A percentile compares a stretch with the other conserved stretches of the same genome.
Evolutionary conservation across 2,888 invertebrate genomes (phyloP).

Genomic region (Brachyptera risi): DNA sequence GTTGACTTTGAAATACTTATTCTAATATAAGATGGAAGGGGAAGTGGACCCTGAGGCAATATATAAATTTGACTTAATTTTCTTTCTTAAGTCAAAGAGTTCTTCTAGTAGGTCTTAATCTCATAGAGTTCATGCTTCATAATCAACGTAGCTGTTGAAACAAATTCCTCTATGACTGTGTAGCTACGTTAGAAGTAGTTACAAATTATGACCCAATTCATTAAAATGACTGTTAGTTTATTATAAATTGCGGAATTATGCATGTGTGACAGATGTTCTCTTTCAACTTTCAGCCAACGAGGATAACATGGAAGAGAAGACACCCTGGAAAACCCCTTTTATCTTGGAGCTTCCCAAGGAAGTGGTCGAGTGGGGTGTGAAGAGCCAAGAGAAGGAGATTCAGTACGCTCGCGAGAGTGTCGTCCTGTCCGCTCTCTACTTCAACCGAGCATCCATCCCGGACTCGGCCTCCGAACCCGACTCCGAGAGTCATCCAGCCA

Average conservation of each 20-base stretch:
- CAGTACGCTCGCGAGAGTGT: conserved; percentile 84
- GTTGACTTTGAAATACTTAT: no score
- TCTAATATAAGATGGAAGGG: no score
- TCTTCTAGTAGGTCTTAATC: no score
- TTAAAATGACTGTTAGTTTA: no score
- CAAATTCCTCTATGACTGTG: no score
- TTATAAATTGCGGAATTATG: not conserved
- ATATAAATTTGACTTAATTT: no score
- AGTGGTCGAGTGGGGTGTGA: conserved; percentile 56
- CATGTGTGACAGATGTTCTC: not conserved
- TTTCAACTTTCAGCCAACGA: conserved; percentile 38
- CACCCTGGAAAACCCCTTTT: conserved; percentile 68
- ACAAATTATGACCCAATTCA: no score
- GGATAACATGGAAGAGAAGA: conserved; percentile 73
- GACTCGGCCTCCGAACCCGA: conserved; percentile 86
- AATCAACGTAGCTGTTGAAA: no score
- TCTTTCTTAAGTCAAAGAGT: no score
- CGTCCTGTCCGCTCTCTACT: conserved; percentile 77
- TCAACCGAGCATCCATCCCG: conserved; percentile 70
- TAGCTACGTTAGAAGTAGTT: no score
- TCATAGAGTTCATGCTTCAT: no score
- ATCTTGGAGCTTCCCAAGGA: conserved; percentile 62
- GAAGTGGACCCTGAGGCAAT: no score
- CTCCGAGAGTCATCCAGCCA: conserved; percentile 67
- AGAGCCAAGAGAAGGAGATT: conserved; percentile 81